Conservation (phyloP, 2,797 vertebrate genomes). For the Argya squamiceps region DNA sequence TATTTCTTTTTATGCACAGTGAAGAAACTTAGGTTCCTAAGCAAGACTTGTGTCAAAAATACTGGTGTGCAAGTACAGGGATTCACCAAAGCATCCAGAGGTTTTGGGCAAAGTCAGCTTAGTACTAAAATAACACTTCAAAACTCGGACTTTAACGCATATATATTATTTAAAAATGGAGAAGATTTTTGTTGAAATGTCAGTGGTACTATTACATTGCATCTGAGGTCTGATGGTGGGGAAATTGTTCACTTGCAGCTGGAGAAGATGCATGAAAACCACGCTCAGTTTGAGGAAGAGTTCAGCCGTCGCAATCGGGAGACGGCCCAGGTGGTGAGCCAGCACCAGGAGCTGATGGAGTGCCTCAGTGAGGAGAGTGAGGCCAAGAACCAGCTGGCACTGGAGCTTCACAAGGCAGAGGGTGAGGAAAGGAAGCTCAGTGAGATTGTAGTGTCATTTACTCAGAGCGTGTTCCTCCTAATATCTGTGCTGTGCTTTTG, state of each 20-base stretch:
- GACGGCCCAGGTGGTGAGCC: conserved; percentile 79
- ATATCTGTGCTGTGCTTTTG: not conserved
- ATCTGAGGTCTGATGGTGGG: not conserved
- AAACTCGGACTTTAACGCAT: not conserved
- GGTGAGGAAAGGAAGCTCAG: conserved; percentile 74
- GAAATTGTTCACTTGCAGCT: conserved; percentile 71
- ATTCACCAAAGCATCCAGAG: not conserved
- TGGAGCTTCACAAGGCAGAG: conserved; percentile 90
- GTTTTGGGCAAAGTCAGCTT: not conserved
- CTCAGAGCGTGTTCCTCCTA: not conserved
- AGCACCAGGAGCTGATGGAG: conserved; percentile 84
- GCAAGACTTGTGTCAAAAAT: not conserved
- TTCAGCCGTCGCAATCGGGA: conserved; percentile 82
- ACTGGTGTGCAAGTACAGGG: not conserved
- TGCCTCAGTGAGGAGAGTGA: conserved; percentile 83
- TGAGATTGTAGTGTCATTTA: not conserved
- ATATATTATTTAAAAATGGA: not conserved
- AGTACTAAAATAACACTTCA: not conserved
- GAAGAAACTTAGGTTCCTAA: not conserved
- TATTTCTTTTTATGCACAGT: not conserved
- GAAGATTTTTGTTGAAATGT: not conserved
- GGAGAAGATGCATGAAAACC: conserved; percentile 84
- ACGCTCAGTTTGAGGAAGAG: conserved; percentile 81
- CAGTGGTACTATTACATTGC: not conserved
- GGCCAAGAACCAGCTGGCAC: conserved; percentile 80